Base-by-base conservation (phyloP, 2,113 vertebrate genomes). In the Scolopax mira region DNA sequence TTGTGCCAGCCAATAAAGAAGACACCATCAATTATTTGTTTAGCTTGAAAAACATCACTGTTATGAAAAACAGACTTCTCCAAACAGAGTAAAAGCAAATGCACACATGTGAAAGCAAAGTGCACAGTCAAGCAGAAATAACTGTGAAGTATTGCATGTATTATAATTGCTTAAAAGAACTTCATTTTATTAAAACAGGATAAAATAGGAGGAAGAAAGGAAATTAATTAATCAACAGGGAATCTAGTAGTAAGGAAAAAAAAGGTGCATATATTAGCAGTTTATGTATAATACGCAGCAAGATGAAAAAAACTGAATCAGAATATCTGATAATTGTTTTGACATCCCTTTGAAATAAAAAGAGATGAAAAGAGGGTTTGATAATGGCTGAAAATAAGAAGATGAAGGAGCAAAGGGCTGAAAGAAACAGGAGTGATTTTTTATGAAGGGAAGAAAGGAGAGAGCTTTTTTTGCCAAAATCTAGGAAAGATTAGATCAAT, bases 11-110 rank as follows among this genome's bases (percentile, higher is more conserved):
- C 86, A 93, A 65, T 79, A 86, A 90, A 90, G 55, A 83, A 86
- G 48, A 55, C 30, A 48, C 10, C 57, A 86, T 90, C 89, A 95
- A 89, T 92, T 94, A 79, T 81, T 93, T 92, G 30, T 69, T 60
- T 60, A 75, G 35, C 39, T 81, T 79, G 77, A 90, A 93, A 96
- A 93, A 64, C 19, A 73, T n/a, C 4, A 1, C 2, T 52, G 12
- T 79, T 94, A 93, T 67, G 39, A 89, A 79, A 92, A 92, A 81
- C 13, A 88, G 66, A 70, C 37, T 83, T 70, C 44, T 83, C 46
- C 25, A 88, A 79, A 85, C 3, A 66, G 25, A 35, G 23, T n/a
- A 49, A 48, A 88, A 77, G n/a, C 69, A 86, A 81, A 79, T 49
- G 9, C 4, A 78, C 10, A 39, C 4, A 14, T 28, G 15, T 61